Evolutionary conservation across 2,888 invertebrate genomes (phyloP), one percentile per base, ranked within the genome.

Genomic region (Perithous albicinctus): DNA sequence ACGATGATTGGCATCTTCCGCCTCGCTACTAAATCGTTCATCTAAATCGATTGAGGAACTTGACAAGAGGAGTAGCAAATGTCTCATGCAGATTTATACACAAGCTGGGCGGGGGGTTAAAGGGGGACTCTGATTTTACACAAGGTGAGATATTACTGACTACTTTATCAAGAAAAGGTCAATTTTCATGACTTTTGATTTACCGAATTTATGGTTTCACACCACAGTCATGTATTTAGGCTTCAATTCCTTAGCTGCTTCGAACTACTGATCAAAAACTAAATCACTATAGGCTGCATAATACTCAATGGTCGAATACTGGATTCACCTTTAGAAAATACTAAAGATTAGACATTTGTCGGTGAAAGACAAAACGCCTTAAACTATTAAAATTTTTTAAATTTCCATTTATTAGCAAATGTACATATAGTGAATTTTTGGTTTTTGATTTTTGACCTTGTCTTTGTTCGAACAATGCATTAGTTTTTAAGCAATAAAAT

Each of bases 1-100:
- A 99, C 99, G 67, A 99, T 94, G 84, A 99, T 95, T 2, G 99
- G 99, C 32, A 97, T 93, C 92, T 96, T 97, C 20, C 95, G 94
- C 85, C 95, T 93, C 18, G 94, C 91, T 77, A 96, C 93, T 69
- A 99, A 93, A 78, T 95, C 94, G 82, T 97, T 95, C 83, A 99
- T 96, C 97, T 97, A 93, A 73, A 85, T 89, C 83, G 84, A 89
- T 93, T 92, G 93, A 94, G 93, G 90, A 92, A 90, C 76, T 59
- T 29, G 32, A 59, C 59, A 67, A 67, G 56, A 56, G 43, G 18
- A 69, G 38, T 41, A 56, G 66, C 43, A 72, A n/a, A 51, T 51
- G 51, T 8, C 51, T 51, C 51, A 23, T 23, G 51, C 51, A 12
- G 51, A 51, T 51, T 51, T 51, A 23, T 20, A 51, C 12, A 48